Percentiles rank a stretch among this genome's conserved stretches.
These are phyloP conservation scores for Clostera curtula DNA, from an alignment of 2,888 invertebrate species.

Conservation along the genomic window DNA sequence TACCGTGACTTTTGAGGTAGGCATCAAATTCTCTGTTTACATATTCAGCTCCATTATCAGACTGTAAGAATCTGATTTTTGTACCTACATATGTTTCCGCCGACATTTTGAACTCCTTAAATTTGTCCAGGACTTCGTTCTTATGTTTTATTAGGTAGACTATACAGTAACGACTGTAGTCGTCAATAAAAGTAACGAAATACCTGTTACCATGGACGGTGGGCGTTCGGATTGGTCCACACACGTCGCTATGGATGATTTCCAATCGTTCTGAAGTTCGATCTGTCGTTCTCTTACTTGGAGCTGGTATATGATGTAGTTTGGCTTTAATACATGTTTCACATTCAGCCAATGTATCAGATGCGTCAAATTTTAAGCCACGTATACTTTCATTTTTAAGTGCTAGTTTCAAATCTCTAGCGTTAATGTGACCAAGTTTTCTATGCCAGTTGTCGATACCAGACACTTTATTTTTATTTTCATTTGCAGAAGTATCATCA, in stretches of 20 bases:
- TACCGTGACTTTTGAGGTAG: not conserved
- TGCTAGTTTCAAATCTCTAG: not conserved
- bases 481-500: too few species aligned
- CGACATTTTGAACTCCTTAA: not conserved
- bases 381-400: too few species aligned
- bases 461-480: too few species aligned
- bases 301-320: too few species aligned
- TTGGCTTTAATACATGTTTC: too few species aligned
- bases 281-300: too few species aligned
- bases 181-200: not conserved
- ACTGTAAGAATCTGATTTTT: not conserved
- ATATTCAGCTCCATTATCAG: not conserved
- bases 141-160: not conserved
- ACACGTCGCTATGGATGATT: not conserved
- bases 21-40: not conserved
- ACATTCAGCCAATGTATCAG: too few species aligned
- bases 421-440: not conserved
- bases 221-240: not conserved
- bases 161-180: not conserved
- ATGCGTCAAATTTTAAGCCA: too few species aligned
- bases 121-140: not conserved
- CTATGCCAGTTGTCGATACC: too few species aligned
- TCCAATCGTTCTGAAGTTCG: too few species aligned
- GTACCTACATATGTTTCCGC: not conserved
- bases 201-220: not conserved